Base-by-base conservation (phyloP, 2,797 vertebrate species). In the Hypotaenidia philippensis region DNA sequence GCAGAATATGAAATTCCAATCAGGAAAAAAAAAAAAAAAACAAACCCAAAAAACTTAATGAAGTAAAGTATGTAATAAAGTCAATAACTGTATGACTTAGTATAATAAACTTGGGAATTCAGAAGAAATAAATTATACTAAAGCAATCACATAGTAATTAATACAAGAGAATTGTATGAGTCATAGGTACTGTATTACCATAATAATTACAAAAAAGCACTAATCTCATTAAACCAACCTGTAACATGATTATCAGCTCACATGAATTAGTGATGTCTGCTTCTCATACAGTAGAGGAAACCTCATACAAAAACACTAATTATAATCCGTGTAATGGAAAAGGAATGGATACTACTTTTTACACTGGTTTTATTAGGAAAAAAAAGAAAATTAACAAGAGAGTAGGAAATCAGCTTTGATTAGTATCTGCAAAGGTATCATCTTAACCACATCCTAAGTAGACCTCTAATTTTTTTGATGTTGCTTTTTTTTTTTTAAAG, bases 91-190 rank as follows among this genome's bases (percentile, higher is more conserved):
- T 63, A 86, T 86, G 82, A 81, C 36, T 95, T 84, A 52, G 21
- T 72, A 78, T 77, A 91, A 97, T 81, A 95, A 97, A 96, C 50
- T 90, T 86, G 18, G 12, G 86, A 83, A 34, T 95, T 83, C 45
- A 91, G 68, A 85, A 96, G 63, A 95, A 97, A 88, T 87, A 93
- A 93, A 94, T 97, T 96, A 91, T 90, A 83, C 36, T 89, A 95
- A 97, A 96, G n/a, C 31, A 96, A 96, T 94, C 83, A 95, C 77
- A 93, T 87, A 66, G 77, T 96, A 97, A 97, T 97, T 97, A 97
- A 97, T 94, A 93, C 85, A 95, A 93, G n/a, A 88, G 13, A 45
- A 64, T 86, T 94, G 22, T 86, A 79, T 96, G 97, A 96, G 85
- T 72, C 83, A 83, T 81, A 95, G 56, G 64, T 78, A 93, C 55